Percentiles rank a stretch among this genome's conserved stretches.
phyloP scores from a whole-genome alignment of 2,888 invertebrate species.

The Himalopsyche kuldschensis region DNA sequence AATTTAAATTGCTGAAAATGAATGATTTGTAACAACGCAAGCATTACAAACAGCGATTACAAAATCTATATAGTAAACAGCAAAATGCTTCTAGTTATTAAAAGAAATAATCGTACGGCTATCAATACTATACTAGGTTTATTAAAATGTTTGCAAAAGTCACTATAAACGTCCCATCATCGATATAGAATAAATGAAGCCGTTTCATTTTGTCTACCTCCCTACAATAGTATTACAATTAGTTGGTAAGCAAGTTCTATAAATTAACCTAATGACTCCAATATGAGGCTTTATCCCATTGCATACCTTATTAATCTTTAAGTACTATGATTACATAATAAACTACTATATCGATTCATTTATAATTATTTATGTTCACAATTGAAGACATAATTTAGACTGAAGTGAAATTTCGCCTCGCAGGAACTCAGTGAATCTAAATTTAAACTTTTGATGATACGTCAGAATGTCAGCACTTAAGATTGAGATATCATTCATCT shows the following conservation, averaged over 20 bases:
- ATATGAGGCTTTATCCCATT: background rate
- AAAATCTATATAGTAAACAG: constrained; percentile 20
- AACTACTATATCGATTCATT: background rate
- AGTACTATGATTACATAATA: background rate
- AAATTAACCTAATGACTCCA: constrained; percentile 17
- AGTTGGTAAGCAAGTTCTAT: background rate
- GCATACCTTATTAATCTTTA: background rate
- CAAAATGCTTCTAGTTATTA: background rate
- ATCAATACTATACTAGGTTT: background rate
- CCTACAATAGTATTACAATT: background rate
- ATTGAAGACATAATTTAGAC: background rate
- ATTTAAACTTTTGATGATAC: background rate
- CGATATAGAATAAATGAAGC: background rate
- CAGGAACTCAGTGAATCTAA: background rate
- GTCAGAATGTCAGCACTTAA: background rate
- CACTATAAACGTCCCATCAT: background rate
- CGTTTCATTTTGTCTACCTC: background rate
- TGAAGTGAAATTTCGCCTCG: background rate
- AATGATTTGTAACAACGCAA: constrained; percentile 24
- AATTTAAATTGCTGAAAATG: constrained; percentile 17
- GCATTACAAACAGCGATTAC: constrained; percentile 31
- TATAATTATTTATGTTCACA: background rate
- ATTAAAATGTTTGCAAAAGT: background rate
- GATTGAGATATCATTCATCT: background rate
- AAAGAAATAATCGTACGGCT: background rate